These are phyloP conservation scores for Podiceps cristatus DNA, from an alignment of 2,113 vertebrate species.

Conservation along the genomic window DNA sequence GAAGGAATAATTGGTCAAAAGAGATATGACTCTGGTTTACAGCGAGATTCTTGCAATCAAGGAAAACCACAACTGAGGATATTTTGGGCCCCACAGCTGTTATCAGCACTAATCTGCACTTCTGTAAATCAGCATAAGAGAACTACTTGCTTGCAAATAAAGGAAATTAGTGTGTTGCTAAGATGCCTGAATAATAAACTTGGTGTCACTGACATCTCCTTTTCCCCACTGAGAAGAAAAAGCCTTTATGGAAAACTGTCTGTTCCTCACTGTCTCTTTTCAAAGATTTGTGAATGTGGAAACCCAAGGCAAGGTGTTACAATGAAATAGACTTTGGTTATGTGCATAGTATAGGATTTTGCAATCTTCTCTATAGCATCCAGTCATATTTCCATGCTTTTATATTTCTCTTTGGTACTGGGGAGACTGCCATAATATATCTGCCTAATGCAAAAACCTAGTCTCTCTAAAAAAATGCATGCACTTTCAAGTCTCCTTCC, in stretches of 20 bases:
- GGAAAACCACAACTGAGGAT: not conserved
- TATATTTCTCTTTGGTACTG: not conserved
- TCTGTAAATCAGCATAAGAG: not conserved
- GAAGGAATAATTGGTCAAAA: not conserved
- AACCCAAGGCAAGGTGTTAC: not conserved
- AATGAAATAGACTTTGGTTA: not conserved
- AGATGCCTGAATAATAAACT: not conserved
- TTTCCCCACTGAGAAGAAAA: not conserved
- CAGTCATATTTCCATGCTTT: not conserved
- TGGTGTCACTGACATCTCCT: not conserved
- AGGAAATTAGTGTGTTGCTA: conserved; percentile 3
- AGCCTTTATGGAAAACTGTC: not conserved
- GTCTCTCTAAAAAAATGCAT: not conserved
- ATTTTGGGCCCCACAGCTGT: not conserved
- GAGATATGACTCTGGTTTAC: not conserved
- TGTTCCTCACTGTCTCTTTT: not conserved
- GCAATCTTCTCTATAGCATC: not conserved
- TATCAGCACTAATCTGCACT: not conserved
- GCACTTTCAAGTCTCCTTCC: not conserved
- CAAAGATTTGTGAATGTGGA: not conserved
- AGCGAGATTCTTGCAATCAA: not conserved
- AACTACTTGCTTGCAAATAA: not conserved
- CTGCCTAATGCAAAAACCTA: not conserved
- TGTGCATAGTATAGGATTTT: not conserved
- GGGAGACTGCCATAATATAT: rapidly evolving